Conservation (phyloP, 2,888 invertebrate species). For the Sinhomidia bicolor region DNA sequence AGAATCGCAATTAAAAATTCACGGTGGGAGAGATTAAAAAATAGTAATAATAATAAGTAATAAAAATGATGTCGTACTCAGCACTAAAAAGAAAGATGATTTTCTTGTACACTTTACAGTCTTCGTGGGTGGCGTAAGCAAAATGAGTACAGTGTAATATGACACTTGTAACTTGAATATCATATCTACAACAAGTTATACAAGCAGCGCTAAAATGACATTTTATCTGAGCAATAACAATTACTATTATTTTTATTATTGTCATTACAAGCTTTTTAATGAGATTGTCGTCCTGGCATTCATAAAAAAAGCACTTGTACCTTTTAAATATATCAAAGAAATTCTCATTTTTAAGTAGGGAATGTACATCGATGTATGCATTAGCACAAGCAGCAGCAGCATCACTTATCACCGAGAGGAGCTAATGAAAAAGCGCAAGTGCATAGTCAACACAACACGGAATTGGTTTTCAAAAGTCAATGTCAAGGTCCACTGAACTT, state of each 20-base stretch:
- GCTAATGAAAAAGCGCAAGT: background rate
- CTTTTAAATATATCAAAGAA: background rate
- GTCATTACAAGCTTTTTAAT: background rate
- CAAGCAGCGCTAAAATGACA: background rate
- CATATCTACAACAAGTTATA: background rate
- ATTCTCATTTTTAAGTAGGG: no score
- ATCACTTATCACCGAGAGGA: background rate
- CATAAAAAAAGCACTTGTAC: background rate
- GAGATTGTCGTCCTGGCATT: background rate
- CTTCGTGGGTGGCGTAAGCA: background rate
- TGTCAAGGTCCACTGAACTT: constrained; percentile 41
- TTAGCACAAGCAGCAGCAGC: no score
- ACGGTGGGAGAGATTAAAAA: no score
- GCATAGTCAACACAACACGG: no score
- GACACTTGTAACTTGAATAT: no score
- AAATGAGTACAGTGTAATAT: background rate
- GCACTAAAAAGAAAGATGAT: no score
- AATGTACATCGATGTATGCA: no score
- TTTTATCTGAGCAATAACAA: background rate
- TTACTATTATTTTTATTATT: background rate
- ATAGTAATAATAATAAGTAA: no score
- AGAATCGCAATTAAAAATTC: no score
- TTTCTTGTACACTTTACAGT: no score
- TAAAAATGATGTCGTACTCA: no score
- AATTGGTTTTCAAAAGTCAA: background rate